Base-by-base conservation (phyloP, 1,140 invertebrate species). In the Octopus sinensis region DNA sequence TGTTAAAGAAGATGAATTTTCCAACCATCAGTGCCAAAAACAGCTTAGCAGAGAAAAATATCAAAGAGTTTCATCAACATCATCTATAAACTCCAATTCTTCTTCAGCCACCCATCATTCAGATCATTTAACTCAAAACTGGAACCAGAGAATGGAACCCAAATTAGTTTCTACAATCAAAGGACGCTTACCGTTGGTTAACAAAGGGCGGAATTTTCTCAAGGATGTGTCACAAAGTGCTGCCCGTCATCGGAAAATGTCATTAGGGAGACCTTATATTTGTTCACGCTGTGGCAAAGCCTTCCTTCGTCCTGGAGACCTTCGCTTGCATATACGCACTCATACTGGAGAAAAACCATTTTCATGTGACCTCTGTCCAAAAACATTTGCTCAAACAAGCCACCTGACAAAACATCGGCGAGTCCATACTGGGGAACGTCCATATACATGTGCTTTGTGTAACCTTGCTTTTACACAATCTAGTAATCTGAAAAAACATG, bases 381-480 rank as follows among this genome's bases (percentile, higher is more conserved):
- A 73, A 73, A 23, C 68, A 17, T 73, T 73, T 73, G 68, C 68
- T 12, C 68, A 73, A 23, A 73, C 68, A 5, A 73, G 82, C 73
- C 80, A 82, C n/a, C 78, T 86, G 62, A 82, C 82, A 23, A 83
- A 82, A 12, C 86, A 86, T 80, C 82, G 80, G 53, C 56, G 85
- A 23, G 82, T 83, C 4, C 85, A 86, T 79, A 85, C 85, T 17
- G 85, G 85, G 53, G 84, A 86, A 54, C 75, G 80, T 76, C 84
- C 85, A 53, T 87, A 82, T 81, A 81, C 80, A 23, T 86, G 84
- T 83, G 78, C 73, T 71, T 77, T 80, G 53, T 87, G 85, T 79
- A 82, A 83, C 17, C 79, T 80, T 76, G 79, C 77, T 5, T 86
- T 86, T 83, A 76, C 84, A 12, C 68, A 95, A 95, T 88, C 82